phyloP scores from a whole-genome alignment of 2,888 invertebrate species.

The Sphecodes monilicornis region DNA sequence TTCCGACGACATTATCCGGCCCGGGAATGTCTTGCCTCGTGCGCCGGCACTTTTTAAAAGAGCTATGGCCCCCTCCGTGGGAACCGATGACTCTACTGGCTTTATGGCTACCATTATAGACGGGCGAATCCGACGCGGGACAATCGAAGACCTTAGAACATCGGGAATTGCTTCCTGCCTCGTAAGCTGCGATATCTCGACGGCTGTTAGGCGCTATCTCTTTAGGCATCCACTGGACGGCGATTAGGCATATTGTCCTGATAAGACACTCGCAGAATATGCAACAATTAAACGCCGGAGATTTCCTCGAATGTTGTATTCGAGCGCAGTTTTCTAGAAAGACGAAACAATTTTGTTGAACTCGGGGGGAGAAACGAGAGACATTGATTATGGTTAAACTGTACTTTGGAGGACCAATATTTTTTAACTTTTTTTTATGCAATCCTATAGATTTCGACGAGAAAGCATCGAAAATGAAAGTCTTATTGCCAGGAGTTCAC shows the following conservation, averaged over 20 bases:
- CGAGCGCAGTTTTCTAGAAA: neutral
- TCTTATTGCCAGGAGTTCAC: too few relatives aligned
- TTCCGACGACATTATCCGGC: constrained; percentile 14
- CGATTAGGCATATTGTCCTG: neutral
- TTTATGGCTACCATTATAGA: neutral
- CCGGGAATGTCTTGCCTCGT: neutral
- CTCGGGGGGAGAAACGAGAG: neutral
- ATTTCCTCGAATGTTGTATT: neutral
- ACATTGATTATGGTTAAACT: too few relatives aligned
- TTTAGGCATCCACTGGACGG: neutral
- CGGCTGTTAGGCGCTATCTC: neutral
- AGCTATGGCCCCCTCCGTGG: neutral
- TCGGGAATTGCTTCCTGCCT: neutral
- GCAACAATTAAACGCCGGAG: neutral
- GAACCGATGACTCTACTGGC: neutral
- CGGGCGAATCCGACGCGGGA: neutral
- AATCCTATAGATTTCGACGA: too few relatives aligned
- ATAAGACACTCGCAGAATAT: neutral
- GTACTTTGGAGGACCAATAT: too few relatives aligned
- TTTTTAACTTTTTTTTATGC: too few relatives aligned
- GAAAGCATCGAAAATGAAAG: too few relatives aligned
- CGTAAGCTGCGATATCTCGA: neutral
- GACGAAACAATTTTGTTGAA: neutral
- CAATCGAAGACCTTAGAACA: neutral
- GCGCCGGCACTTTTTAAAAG: neutral